Base-by-base conservation (phyloP, 1,140 invertebrate genomes). In the Dendroctonus valens region DNA sequence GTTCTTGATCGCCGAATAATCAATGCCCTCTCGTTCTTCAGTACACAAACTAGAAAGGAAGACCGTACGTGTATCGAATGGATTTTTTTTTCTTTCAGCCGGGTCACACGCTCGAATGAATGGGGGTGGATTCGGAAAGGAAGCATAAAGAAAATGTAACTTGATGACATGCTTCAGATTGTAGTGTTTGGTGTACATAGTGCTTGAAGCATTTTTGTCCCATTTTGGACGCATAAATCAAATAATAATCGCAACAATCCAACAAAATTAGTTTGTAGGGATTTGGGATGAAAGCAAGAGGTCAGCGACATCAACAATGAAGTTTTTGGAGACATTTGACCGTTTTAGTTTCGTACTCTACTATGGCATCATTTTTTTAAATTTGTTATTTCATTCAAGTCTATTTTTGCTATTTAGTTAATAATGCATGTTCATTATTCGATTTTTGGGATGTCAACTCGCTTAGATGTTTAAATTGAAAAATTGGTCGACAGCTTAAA, bases 1-100 rank as follows among this genome's bases (percentile, higher is more conserved):
- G 46, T 59, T 49, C 58, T 59, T 49, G 58, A 39, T 59, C 26
- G 58, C 39, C 39, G 58, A 59, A 59, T 59, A 59, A 59, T 59
- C 58, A 26, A 59, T 59, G 48, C 37, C 7, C 46, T 49, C n/a
- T 26, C 58, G 37, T 59, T 14, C 26, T 57, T 42, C 54, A n/a
- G 37, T 11, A n/a, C 12, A 8, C 15, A 39, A 37, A 37, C 15
- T 7, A 49, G 14, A 48, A 38, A 44, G n/a, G 41, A 42, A 57
- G 50, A 51, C 50, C 15, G 38, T 37, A 44, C 38, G 55, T 44
- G 40, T 44, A 58, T 42, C 40, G 55, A 58, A 49, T 37, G 53
- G 38, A 51, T 11, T n/a, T 41, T 57, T 57, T 57, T 57, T 57
- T 7, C 41, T 9, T 57, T 57, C 12, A 57, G 40, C 9, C 42